phyloP scores from a whole-genome alignment of 2,113 vertebrate genomes.

The Nannobrachium achirus region DNA sequence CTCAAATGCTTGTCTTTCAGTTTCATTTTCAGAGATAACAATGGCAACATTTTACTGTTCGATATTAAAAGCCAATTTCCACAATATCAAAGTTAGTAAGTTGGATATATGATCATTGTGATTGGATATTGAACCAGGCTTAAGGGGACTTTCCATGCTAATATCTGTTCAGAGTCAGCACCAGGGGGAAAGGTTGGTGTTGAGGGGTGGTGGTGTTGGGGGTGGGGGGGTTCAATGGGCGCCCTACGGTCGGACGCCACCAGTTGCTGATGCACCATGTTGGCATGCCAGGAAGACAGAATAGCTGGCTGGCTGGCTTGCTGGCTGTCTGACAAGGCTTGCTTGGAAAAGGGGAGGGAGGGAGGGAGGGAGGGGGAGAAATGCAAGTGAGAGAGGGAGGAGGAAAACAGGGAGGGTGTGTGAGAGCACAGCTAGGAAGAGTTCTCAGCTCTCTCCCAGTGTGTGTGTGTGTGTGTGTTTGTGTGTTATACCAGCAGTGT shows the following conservation, averaged over 20 bases:
- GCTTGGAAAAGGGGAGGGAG: conserved; percentile 23
- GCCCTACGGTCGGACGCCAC: background rate
- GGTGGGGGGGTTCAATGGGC: conserved; percentile 15
- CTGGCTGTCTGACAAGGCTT: conserved; percentile 20
- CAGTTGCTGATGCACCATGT: conserved; percentile 31
- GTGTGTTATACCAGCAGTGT: conserved; percentile 39
- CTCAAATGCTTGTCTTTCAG: background rate
- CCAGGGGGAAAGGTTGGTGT: background rate
- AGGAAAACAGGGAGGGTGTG: conserved; percentile 15
- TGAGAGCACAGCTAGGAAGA: conserved; percentile 47
- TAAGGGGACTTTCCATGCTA: too few species aligned
- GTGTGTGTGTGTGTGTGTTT: background rate
- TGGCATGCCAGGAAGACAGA: conserved; percentile 46
- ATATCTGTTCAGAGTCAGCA: background rate
- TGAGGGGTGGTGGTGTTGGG: background rate
- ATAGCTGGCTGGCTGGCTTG: conserved; percentile 5
- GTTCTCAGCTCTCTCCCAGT: conserved; percentile 43
- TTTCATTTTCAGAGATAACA: background rate
- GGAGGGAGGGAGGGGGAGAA: conserved; percentile 45
- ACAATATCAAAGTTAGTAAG: too few species aligned
- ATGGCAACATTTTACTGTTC: too few species aligned
- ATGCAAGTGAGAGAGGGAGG: background rate
- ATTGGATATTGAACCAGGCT: too few species aligned
- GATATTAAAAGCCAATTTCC: too few species aligned
- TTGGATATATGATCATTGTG: too few species aligned